These are phyloP conservation scores for Marcusenius ussheri DNA, from an alignment of 2,113 vertebrate genomes.

Conservation along the genomic window DNA sequence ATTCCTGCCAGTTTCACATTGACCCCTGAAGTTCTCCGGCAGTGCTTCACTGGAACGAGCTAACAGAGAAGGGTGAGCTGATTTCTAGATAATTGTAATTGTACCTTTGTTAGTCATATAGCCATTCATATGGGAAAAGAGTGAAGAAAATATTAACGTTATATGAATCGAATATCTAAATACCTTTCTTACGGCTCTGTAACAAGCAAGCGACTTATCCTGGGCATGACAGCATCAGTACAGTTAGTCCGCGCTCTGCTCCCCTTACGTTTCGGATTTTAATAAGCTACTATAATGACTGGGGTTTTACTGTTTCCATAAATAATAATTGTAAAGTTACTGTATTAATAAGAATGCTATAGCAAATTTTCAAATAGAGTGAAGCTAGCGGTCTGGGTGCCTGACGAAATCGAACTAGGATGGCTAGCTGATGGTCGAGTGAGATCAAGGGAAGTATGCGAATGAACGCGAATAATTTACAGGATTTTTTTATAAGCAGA, in stretches of 20 bases:
- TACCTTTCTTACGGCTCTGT: neutral
- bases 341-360: neutral
- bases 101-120: neutral
- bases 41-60: neutral
- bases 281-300: neutral
- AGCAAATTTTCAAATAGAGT: neutral
- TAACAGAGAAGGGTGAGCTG: neutral
- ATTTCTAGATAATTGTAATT: neutral
- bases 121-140: neutral
- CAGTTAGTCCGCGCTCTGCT: neutral
- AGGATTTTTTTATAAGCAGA: neutral
- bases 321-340: neutral
- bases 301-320: neutral
- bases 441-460: neutral
- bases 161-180: neutral
- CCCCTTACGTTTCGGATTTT: neutral
- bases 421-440: neutral
- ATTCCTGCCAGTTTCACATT: neutral
- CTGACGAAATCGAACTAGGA: neutral
- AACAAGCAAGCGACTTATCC: neutral
- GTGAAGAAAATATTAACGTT: neutral
- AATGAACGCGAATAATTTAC: neutral
- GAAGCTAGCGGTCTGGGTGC: neutral
- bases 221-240: neutral
- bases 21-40: conserved; percentile 13